These are phyloP conservation scores for Nasonia vitripennis DNA, from an alignment of 1,140 invertebrate species.

Conservation along the genomic window DNA sequence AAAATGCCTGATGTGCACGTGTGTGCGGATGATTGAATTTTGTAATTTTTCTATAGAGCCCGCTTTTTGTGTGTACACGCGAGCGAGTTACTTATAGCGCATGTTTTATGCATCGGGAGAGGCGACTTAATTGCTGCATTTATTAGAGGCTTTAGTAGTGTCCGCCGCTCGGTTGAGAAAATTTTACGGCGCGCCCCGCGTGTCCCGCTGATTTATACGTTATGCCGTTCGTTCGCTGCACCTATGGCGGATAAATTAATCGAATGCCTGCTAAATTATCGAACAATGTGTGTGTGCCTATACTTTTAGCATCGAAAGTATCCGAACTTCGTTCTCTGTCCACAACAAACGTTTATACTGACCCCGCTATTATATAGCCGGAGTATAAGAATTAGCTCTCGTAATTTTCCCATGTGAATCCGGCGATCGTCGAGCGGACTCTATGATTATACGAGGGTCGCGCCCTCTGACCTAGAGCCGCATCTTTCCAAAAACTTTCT, in stretches of 20 bases:
- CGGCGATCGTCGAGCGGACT: neutral
- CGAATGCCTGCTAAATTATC: neutral
- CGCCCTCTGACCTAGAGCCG: neutral
- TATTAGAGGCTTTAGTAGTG: neutral
- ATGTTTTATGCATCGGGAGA: neutral
- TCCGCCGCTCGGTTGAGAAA: neutral
- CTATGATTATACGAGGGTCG: neutral
- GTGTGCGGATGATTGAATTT: too few species aligned
- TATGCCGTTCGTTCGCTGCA: neutral
- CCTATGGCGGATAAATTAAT: neutral
- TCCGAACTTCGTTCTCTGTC: too few species aligned
- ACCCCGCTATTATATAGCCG: neutral
- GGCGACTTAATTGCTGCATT: neutral
- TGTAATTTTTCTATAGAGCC: too few species aligned
- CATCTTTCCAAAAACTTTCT: neutral
- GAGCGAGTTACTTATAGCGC: too few species aligned
- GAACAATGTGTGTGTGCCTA: neutral
- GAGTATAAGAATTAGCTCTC: slow-evolving; percentile 24
- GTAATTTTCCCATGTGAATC: slow-evolving; percentile 40
- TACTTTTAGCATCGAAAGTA: neutral
- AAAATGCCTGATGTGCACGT: too few species aligned
- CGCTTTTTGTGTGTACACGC: too few species aligned
- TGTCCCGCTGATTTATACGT: neutral
- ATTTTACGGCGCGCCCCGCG: neutral
- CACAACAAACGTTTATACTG: neutral